phyloP scores from a whole-genome alignment of 2,113 vertebrate species.

The Phocoena phocoena region DNA sequence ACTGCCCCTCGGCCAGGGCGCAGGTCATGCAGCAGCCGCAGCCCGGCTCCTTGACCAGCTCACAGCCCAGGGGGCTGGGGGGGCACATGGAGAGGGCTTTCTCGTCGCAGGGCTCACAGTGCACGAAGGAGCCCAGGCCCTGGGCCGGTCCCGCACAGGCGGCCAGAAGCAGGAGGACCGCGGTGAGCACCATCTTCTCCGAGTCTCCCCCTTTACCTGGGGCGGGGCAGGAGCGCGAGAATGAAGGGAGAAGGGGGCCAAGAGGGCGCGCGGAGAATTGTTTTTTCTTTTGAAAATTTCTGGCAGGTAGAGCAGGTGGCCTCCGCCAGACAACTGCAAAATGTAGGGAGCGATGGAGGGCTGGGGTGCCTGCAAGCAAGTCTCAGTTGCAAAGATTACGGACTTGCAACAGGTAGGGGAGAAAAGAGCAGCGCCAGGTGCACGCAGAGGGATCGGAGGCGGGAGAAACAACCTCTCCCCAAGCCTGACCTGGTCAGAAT shows the following conservation, averaged over 20 bases:
- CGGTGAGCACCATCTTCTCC: conserved; percentile 85
- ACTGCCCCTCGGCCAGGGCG: conserved; percentile 94
- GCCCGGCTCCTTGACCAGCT: conserved; percentile 98
- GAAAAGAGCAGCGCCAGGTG: conserved; percentile 60
- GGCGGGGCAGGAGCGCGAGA: conserved; percentile 73
- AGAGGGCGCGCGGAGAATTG: neutral
- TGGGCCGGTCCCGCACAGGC: conserved; percentile 89
- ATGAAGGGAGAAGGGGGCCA: conserved; percentile 31
- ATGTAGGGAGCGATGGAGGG: conserved; percentile 9
- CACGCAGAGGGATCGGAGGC: conserved; percentile 11
- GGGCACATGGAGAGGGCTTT: conserved; percentile 97
- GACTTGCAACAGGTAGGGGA: conserved; percentile 74
- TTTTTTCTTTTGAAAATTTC: neutral
- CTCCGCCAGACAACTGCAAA: conserved; percentile 55
- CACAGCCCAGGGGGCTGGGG: conserved; percentile 93
- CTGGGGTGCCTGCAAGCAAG: conserved; percentile 18
- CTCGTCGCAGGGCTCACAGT: conserved; percentile 97
- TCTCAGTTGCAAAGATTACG: conserved; percentile 50
- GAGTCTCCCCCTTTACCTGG: conserved; percentile 62
- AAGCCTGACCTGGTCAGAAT: neutral
- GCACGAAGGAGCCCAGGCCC: conserved; percentile 94
- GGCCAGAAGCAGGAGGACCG: conserved; percentile 88
- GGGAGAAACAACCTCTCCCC: neutral
- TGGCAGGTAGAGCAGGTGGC: conserved; percentile 67
- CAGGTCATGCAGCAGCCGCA: conserved; percentile 99